Conservation (phyloP, 2,888 invertebrate species). For the Hoplodrina ambigua region DNA sequence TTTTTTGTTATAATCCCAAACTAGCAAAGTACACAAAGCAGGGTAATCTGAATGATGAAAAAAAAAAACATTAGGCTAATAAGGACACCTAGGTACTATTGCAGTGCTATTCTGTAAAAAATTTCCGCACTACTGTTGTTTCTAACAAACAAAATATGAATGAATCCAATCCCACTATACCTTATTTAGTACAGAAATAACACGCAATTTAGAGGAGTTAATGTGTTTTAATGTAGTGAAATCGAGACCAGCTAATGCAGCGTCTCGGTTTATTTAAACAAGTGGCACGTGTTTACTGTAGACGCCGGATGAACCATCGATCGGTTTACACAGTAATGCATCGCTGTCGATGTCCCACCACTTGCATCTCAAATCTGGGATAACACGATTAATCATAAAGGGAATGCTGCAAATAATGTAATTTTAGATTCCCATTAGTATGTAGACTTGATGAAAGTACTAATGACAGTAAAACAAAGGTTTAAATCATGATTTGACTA, state of each 20-base stretch:
- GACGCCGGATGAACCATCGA: conserved; percentile 89
- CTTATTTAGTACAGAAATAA: conserved; percentile 83
- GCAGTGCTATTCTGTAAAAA: too few species aligned
- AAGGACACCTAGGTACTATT: too few species aligned
- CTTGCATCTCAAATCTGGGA: conserved; percentile 72
- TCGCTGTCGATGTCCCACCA: conserved; percentile 82
- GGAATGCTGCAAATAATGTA: conserved; percentile 36
- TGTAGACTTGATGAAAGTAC: background rate
- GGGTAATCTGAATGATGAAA: too few species aligned
- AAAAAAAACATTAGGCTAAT: too few species aligned
- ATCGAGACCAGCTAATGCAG: conserved; percentile 89
- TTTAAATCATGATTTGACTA: background rate
- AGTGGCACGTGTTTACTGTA: conserved; percentile 89
- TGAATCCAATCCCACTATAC: conserved; percentile 59
- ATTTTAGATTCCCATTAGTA: conserved; percentile 14
- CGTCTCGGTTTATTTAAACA: conserved; percentile 88
- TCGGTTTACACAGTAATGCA: conserved; percentile 89
- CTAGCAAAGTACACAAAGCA: too few species aligned
- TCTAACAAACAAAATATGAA: conserved; percentile 12
- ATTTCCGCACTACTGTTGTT: background rate
- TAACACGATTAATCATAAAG: conserved; percentile 57
- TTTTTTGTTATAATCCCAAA: too few species aligned
- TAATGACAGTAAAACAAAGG: background rate
- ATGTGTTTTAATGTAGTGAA: conserved; percentile 90
- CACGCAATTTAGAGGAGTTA: conserved; percentile 86